Conservation (phyloP, 2,797 vertebrate species). For the Thamnophis elegans region DNA sequence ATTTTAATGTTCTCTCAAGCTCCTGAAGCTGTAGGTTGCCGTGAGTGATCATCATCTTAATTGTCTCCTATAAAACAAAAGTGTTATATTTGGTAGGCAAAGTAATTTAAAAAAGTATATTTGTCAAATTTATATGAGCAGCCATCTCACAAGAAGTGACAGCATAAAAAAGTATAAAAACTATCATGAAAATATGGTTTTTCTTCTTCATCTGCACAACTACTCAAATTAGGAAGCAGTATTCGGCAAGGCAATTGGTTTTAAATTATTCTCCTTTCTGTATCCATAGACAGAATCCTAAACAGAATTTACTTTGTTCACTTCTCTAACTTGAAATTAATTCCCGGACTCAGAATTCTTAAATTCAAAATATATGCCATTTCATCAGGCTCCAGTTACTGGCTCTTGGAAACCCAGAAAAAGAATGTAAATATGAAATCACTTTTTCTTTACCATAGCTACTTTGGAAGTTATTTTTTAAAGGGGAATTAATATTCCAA, state of each 20-base stretch:
- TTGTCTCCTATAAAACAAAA: slow-evolving; percentile 76
- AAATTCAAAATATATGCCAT: not conserved
- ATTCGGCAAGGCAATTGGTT: not conserved
- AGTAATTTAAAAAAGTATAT: not conserved
- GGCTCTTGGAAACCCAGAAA: not conserved
- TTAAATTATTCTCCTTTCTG: not conserved
- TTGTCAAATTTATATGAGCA: not conserved
- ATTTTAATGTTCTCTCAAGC: slow-evolving; percentile 79
- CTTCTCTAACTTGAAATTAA: not conserved
- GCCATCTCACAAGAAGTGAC: not conserved
- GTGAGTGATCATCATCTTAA: slow-evolving; percentile 95
- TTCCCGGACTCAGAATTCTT: not conserved
- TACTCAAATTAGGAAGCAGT: not conserved
- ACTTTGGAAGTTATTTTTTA: not conserved
- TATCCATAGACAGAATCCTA: not conserved
- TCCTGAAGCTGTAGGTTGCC: slow-evolving; percentile 90
- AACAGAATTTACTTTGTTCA: not conserved
- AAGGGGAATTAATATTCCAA: not conserved
- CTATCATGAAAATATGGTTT: not conserved
- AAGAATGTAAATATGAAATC: not conserved
- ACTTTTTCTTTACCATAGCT: not conserved
- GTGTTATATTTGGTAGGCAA: not conserved
- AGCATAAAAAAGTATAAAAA: not conserved
- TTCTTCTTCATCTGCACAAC: not conserved
- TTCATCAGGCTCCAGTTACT: not conserved